phyloP scores from a whole-genome alignment of 2,888 invertebrate species.

The Cancer borealis region DNA sequence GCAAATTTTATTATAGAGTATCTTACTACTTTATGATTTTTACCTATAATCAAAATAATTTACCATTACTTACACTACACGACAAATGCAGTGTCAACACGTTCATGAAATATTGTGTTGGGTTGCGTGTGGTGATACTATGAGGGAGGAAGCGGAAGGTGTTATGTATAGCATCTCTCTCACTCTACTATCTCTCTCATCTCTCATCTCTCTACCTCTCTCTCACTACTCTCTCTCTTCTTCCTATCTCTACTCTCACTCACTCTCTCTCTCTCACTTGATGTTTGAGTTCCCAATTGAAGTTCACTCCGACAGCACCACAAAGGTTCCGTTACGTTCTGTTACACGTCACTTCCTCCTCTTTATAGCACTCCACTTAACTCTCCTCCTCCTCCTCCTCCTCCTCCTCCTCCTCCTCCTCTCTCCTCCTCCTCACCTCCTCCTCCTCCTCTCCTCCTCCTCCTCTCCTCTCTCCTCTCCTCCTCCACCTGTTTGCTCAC shows the following conservation, averaged over 20 bases:
- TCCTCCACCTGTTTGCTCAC: neutral
- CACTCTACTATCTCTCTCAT: neutral
- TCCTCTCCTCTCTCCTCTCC: neutral
- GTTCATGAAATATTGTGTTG: no score
- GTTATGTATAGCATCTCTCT: neutral
- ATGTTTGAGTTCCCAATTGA: neutral
- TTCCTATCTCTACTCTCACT: neutral
- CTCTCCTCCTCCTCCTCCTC: neutral
- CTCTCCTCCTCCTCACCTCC: neutral
- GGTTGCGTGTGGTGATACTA: no score
- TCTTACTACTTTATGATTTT: no score
- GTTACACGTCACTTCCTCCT: neutral
- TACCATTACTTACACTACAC: no score
- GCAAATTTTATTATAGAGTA: no score
- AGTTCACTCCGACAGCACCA: neutral
- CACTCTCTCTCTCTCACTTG: neutral
- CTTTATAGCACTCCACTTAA: conserved; percentile 21
- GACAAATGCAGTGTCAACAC: no score
- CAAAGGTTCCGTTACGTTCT: neutral
- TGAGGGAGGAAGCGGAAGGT: no score
- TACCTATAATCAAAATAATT: no score
- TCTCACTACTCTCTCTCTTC: conserved; percentile 35
- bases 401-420: neutral
- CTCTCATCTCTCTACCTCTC: conserved; percentile 31
- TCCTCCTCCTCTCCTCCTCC: neutral